Evolutionary conservation across 2,113 vertebrate species (phyloP).

Genomic region (Sebastes fasciatus): DNA sequence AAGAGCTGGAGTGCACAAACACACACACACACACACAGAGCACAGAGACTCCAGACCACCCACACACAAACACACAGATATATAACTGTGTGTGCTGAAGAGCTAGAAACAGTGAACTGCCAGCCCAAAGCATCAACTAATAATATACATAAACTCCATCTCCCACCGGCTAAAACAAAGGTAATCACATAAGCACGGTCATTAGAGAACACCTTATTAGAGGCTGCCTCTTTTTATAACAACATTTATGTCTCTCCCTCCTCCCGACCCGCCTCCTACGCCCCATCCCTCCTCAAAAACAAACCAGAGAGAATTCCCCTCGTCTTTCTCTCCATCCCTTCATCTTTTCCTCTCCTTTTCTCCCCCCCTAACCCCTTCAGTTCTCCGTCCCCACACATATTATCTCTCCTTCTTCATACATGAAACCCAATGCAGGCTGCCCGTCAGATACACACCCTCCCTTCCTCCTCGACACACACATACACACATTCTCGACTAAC

Average conservation of each 20-base stretch:
- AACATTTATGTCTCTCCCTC: slow-evolving; percentile 43
- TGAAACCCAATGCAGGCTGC: slow-evolving; percentile 26
- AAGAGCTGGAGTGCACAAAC: slow-evolving; percentile 32
- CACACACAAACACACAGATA: slow-evolving; percentile 22
- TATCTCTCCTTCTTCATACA: neutral
- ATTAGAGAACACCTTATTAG: slow-evolving; percentile 41
- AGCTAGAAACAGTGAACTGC: slow-evolving; percentile 1
- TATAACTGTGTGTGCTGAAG: slow-evolving; percentile 15
- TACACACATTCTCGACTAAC: slow-evolving; percentile 17
- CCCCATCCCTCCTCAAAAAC: slow-evolving; percentile 38
- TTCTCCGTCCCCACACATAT: slow-evolving; percentile 11
- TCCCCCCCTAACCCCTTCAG: neutral
- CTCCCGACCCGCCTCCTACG: slow-evolving; percentile 26
- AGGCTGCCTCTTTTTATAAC: slow-evolving; percentile 39
- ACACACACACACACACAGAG: slow-evolving; percentile 18
- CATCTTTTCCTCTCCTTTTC: slow-evolving; percentile 11
- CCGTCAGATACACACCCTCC: slow-evolving; percentile 6
- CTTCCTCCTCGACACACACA: slow-evolving; percentile 11
- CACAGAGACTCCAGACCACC: slow-evolving; percentile 14
- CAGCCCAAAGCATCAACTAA: slow-evolving; percentile 19
- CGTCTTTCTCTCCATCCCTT: neutral
- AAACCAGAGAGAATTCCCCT: slow-evolving; percentile 19
- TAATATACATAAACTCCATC: slow-evolving; percentile 8
- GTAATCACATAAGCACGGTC: slow-evolving; percentile 44
- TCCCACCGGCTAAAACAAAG: slow-evolving; percentile 47